Evolutionary conservation across 2,888 invertebrate species (phyloP), one percentile per base, ranked within the genome.

Genomic region (Chorisops tibialis): DNA sequence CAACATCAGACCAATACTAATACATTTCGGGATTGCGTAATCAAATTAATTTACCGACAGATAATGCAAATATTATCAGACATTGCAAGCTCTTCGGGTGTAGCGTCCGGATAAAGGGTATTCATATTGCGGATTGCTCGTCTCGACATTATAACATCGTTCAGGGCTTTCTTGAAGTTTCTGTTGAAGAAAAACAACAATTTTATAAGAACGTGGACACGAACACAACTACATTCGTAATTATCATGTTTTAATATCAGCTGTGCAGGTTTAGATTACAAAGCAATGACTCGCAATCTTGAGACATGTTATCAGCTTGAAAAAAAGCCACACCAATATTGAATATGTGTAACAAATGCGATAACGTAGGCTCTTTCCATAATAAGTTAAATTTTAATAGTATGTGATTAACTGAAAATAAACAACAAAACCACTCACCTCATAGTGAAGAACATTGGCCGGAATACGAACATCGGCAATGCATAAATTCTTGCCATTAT

Each of bases 391-490:
- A n/a, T n/a, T n/a, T n/a, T n/a, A n/a, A n/a, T n/a, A n/a, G n/a
- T n/a, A n/a, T n/a, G n/a, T n/a, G n/a, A n/a, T n/a, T n/a, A n/a
- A n/a, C n/a, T n/a, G n/a, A n/a, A n/a, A n/a, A n/a, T n/a, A n/a
- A n/a, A 43, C n/a, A n/a, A 43, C 22, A 48, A 47, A 63, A 16
- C 7, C 38, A 58, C 80, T 79, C 73, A 89, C 88, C 92, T 87
- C 82, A 98, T 88, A n/a, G 98, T 95, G 74, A 97, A 91, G 80
- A 99, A 99, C 94, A 99, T 97, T 3, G 99, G 99, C 68, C 99
- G 84, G 79, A 99, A 93, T 38, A 97, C 96, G 81, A 99, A 99
- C 71, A 99, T 81, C 24, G 99, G 99, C 74, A 99, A 82, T 0
- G 98, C 97, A 79, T 97, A 98, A 64, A 98, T 91, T 74, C 91